phyloP scores from a whole-genome alignment of 2,797 vertebrate genomes.

The Synaphobranchus kaupii region DNA sequence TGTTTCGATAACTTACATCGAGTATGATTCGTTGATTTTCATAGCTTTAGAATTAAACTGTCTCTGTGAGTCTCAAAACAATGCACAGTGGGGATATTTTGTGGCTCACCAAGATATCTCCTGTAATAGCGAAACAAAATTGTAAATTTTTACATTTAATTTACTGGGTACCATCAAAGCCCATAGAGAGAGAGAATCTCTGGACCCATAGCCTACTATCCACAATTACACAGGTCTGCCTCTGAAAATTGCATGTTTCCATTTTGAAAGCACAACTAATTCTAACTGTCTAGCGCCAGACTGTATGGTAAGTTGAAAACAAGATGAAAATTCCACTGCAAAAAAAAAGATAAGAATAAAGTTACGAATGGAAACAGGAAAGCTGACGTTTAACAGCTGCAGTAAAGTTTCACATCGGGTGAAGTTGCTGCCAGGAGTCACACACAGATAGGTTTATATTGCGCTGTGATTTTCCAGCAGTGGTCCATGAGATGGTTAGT shows the following conservation, averaged over 20 bases:
- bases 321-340: not conserved
- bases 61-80: not conserved
- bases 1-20: not conserved
- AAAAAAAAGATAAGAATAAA: not conserved
- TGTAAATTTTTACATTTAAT: not conserved
- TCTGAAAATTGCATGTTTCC: constrained; percentile 1
- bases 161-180: not conserved
- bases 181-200: too few relatives aligned
- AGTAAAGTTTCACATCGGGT: not conserved
- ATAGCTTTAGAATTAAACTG: not conserved
- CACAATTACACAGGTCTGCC: not conserved
- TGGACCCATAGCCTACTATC: not conserved
- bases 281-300: not conserved
- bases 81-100: not conserved
- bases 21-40: not conserved
- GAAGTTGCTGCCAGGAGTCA: not conserved
- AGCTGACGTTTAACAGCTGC: not conserved
- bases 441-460: not conserved
- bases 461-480: not conserved
- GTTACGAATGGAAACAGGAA: not conserved
- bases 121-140: not conserved
- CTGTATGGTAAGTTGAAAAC: not conserved
- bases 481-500: not conserved
- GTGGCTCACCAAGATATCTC: not conserved
- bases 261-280: not conserved